Evolutionary conservation across 2,113 vertebrate species (phyloP).

Genomic region (Hemiprocne comata): DNA sequence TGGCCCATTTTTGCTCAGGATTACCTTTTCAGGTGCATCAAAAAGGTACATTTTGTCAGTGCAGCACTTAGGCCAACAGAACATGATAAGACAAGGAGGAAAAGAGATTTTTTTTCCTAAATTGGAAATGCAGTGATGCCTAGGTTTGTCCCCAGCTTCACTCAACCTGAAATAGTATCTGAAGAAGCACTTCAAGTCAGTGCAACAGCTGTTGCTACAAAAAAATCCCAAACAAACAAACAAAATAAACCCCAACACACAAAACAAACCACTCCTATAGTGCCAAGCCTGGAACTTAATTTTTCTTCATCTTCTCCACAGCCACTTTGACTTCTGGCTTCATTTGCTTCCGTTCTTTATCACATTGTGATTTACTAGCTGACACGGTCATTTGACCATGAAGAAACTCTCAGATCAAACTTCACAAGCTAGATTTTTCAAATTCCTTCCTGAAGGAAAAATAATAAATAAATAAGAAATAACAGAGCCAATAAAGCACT

Average conservation of each 20-base stretch:
- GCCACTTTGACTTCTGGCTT: neutral
- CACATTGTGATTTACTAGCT: neutral
- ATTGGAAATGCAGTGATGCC: neutral
- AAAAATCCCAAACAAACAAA: neutral
- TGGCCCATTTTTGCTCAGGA: neutral
- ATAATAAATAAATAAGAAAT: neutral
- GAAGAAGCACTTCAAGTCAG: neutral
- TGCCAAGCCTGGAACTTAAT: neutral
- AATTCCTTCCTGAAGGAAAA: neutral
- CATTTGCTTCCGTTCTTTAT: neutral
- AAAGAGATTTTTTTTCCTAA: neutral
- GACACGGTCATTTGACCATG: neutral
- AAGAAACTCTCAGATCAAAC: neutral
- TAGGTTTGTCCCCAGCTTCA: neutral
- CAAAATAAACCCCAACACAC: neutral
- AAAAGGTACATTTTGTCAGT: neutral
- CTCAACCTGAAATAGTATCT: neutral
- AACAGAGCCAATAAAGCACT: neutral
- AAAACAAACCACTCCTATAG: neutral
- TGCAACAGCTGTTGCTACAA: neutral
- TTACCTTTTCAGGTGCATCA: neutral
- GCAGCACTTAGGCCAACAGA: neutral
- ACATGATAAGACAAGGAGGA: neutral
- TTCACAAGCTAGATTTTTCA: neutral
- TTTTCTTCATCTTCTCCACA: neutral